Evolutionary conservation across 1,140 invertebrate species (phyloP).

Genomic region (Tetramorium simillimum): DNA sequence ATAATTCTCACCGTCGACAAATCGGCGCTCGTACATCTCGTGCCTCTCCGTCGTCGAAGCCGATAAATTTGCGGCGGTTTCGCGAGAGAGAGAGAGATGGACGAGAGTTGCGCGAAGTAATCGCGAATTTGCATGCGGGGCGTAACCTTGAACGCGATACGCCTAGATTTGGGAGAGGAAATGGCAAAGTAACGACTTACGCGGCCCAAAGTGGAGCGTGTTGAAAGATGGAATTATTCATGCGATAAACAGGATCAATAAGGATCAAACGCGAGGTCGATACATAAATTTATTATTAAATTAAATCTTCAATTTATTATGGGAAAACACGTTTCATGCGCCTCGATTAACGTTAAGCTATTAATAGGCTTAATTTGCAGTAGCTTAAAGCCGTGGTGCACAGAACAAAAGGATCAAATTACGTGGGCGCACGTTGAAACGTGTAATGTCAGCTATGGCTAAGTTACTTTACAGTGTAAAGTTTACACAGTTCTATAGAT

Average conservation of each 20-base stretch:
- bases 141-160: constrained; percentile 56
- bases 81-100: not conserved
- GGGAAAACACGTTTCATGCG: not conserved
- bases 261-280: not conserved
- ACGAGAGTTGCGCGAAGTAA: constrained; percentile 51
- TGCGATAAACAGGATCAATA: not conserved
- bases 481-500: constrained; percentile 39
- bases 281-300: not conserved
- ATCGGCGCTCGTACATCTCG: constrained; percentile 43
- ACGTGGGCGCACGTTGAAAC: constrained; percentile 28
- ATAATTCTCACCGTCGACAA: constrained; percentile 51
- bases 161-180: constrained; percentile 34
- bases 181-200: constrained; percentile 29
- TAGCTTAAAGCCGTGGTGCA: not conserved
- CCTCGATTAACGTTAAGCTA: not conserved
- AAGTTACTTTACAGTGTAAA: constrained; percentile 39
- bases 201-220: not conserved
- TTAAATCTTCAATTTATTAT: not conserved
- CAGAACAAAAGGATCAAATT: constrained; percentile 9
- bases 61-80: constrained; percentile 40
- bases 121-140: constrained; percentile 50
- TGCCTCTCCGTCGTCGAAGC: not conserved
- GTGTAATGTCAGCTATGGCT: constrained; percentile 14
- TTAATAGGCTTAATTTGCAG: constrained; percentile 24
- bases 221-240: constrained; percentile 22